Conservation (phyloP, 2,888 invertebrate genomes). For the Panopea generosa region DNA sequence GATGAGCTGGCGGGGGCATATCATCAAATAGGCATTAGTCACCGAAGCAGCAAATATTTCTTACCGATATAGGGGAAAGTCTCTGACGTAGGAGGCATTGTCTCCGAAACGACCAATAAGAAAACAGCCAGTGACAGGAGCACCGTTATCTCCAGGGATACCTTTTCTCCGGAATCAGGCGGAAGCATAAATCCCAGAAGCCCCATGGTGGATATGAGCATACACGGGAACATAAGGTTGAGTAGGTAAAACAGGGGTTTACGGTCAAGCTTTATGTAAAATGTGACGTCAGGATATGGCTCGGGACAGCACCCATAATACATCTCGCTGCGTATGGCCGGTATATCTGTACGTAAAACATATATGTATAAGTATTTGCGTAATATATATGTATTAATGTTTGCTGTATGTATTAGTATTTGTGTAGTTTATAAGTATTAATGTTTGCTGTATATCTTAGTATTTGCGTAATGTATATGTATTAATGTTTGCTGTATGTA, state of each 20-base stretch:
- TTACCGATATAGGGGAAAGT: conserved; percentile 81
- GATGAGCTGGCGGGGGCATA: too few relatives aligned
- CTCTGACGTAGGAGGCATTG: conserved; percentile 81
- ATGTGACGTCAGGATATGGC: conserved; percentile 77
- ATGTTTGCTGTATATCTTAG: too few relatives aligned
- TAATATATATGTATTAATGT: too few relatives aligned
- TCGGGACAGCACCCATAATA: conserved; percentile 71
- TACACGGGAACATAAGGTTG: conserved; percentile 77
- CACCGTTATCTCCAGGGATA: conserved; percentile 81
- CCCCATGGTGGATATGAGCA: conserved; percentile 68
- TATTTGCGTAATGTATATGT: too few relatives aligned
- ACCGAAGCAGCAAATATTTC: too few relatives aligned
- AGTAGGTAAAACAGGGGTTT: conserved; percentile 76
- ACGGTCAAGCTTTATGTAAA: conserved; percentile 63
- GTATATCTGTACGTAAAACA: conserved; percentile 40
- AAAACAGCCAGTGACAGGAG: conserved; percentile 82
- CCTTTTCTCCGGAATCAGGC: conserved; percentile 67
- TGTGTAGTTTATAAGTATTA: too few relatives aligned
- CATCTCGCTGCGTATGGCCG: conserved; percentile 52
- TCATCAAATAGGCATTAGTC: too few relatives aligned
- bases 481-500: too few relatives aligned
- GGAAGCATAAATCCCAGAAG: conserved; percentile 66
- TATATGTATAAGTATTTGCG: conserved; percentile 5
- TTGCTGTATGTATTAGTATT: too few relatives aligned
- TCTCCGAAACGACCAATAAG: conserved; percentile 80